A percentile compares a stretch with the other conserved stretches of the same genome.
These are phyloP conservation scores for Enteromius thamalakanensis DNA, from an alignment of 2,797 vertebrate species.

Conservation along the genomic window DNA sequence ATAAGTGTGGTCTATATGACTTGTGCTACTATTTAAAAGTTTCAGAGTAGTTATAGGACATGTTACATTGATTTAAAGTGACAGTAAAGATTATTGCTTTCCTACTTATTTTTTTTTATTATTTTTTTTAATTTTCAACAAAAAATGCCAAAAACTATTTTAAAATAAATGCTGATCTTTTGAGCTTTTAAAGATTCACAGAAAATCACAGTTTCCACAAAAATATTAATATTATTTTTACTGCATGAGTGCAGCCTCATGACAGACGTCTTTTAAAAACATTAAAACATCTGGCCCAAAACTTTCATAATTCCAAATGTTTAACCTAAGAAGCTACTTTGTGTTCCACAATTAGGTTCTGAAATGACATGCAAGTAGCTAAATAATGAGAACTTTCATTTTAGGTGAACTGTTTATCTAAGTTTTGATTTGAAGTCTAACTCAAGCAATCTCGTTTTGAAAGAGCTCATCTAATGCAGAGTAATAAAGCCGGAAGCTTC, in stretches of 20 bases:
- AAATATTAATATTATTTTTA: not conserved
- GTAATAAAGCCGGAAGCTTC: not conserved
- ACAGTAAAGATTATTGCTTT: not conserved
- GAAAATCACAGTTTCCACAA: not conserved
- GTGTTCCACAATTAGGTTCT: not conserved
- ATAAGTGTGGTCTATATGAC: not conserved
- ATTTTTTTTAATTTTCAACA: too few relatives aligned
- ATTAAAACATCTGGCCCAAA: not conserved
- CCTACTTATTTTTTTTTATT: too few relatives aligned
- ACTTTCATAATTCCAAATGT: not conserved
- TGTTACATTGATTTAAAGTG: not conserved
- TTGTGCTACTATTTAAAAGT: not conserved
- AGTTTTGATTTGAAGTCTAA: not conserved
- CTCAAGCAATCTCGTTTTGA: not conserved
- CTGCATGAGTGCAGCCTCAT: not conserved
- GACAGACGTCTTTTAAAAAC: not conserved
- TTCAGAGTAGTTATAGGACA: not conserved
- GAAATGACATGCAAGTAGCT: not conserved
- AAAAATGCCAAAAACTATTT: not conserved
- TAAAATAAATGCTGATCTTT: not conserved
- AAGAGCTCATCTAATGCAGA: slow-evolving; percentile 12
- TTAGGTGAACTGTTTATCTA: not conserved
- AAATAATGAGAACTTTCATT: not conserved
- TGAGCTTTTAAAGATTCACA: not conserved
- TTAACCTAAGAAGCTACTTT: not conserved